Evolutionary conservation across 92 coral and sea anemone species (phyloP), one percentile per base, ranked within the genome.

Genomic region (Blastomussa wellsi): DNA sequence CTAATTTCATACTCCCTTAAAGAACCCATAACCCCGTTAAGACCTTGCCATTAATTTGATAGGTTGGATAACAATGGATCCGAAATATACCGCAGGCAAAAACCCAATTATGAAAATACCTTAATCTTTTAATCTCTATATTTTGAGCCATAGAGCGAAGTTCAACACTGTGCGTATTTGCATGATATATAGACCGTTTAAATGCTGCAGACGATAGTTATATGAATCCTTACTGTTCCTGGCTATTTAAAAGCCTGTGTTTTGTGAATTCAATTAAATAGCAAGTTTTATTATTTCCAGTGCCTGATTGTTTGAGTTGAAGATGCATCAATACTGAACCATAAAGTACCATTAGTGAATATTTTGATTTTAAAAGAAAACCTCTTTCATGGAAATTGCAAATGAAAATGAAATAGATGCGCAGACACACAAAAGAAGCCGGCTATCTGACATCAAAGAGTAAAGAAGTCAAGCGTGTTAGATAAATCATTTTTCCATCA

Each of bases 1-100:
- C 57, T 77, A 53, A 62, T 79, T 62, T 26, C 52, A 38, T 79
- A 26, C 38, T 39, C 26, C 9, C 72, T 26, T 7, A 79, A 64
- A 79, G 83, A 64, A 79, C n/a, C 15, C 73, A 64, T 44, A 49
- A 20, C 72, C 47, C 83, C 72, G 41, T 65, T 57, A 65, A 79
- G 72, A 19, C 41, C 41, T 79, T 11, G 26, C 10, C 17, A 10
- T 64, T 17, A n/a, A 62, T 38, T 41, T 39, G 13, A 47, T 20
- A 39, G 15, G 38, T 29, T 64, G 0, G 26, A 37, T 44, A 39
- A 60, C 83, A 79, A 79, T n/a, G 20, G 72, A 22, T 24, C 24
- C 11, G 15, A 70, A 38, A 70, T 70, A 19, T 36, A 36, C 44
- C 35, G n/a, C n/a, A 28, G 83, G 24, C 36, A 32, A 79, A 36